Conservation (phyloP, 1,140 invertebrate species). For the Eubasilissa regina region DNA sequence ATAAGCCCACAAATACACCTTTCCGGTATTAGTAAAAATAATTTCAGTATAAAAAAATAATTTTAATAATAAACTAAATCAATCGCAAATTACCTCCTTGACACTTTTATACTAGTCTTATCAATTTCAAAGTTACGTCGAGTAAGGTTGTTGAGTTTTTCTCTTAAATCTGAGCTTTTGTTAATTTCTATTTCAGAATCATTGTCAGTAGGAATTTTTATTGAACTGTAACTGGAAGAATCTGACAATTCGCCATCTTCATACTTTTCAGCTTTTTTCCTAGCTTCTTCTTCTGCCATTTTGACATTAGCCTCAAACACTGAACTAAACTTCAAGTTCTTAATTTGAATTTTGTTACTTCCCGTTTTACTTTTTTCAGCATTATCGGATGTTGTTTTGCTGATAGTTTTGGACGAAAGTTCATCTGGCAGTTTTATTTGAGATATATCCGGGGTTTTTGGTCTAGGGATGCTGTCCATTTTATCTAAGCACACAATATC, state of each 20-base stretch:
- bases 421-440: slow-evolving; percentile 59
- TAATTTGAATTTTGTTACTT: slow-evolving; percentile 73
- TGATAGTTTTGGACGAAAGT: slow-evolving; percentile 13
- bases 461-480: slow-evolving; percentile 59
- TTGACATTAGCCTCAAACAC: slow-evolving; percentile 79
- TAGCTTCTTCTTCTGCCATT: slow-evolving; percentile 77
- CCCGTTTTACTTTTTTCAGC: slow-evolving; percentile 65
- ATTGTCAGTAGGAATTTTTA: slow-evolving; percentile 27
- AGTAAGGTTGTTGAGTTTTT: slow-evolving; percentile 44
- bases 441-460: slow-evolving; percentile 55
- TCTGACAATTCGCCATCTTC: slow-evolving; percentile 77
- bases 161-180: slow-evolving; percentile 36
- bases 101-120: not conserved
- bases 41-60: not conserved
- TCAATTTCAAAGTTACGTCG: slow-evolving; percentile 31
- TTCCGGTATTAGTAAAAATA: not conserved
- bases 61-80: not conserved
- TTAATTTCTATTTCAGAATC: slow-evolving; percentile 45
- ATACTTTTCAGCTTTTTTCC: slow-evolving; percentile 75
- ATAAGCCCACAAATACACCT: not conserved
- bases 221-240: slow-evolving; percentile 71
- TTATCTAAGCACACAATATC: slow-evolving; percentile 58
- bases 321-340: slow-evolving; percentile 78
- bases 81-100: slow-evolving; percentile 23
- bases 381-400: slow-evolving; percentile 48